Evolutionary conservation across 2,113 vertebrate species (phyloP).

Genomic region (Triplophysa rosa): DNA sequence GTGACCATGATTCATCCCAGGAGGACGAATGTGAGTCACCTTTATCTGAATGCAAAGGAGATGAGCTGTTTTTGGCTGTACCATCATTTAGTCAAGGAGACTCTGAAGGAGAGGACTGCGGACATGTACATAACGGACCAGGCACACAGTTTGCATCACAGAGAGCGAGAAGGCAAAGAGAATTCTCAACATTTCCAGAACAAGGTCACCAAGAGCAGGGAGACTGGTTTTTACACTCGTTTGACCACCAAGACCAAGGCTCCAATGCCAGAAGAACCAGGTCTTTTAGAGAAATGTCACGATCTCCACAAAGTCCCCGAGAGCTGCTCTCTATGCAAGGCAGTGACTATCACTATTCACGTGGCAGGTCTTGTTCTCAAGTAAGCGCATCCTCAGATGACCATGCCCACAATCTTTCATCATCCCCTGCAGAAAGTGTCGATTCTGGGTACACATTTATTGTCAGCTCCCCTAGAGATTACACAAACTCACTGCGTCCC

Average conservation of each 20-base stretch:
- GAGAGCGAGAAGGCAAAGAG: slow-evolving; percentile 51
- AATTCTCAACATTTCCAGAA: slow-evolving; percentile 56
- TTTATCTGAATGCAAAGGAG: slow-evolving; percentile 52
- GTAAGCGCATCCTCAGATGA: slow-evolving; percentile 72
- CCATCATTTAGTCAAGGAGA: slow-evolving; percentile 63
- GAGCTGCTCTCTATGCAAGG: slow-evolving; percentile 64
- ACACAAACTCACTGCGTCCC: slow-evolving; percentile 53
- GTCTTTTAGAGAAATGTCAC: slow-evolving; percentile 38
- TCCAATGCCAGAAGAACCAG: slow-evolving; percentile 44
- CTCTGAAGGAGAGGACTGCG: slow-evolving; percentile 52
- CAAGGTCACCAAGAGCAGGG: slow-evolving; percentile 47
- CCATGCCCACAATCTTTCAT: slow-evolving; percentile 62
- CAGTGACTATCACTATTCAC: slow-evolving; percentile 65
- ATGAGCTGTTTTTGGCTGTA: slow-evolving; percentile 66
- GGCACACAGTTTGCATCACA: slow-evolving; percentile 39
- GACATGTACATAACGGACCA: slow-evolving; percentile 41
- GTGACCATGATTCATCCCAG: slow-evolving; percentile 61
- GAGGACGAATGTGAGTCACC: slow-evolving; percentile 62
- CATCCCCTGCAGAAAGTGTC: slow-evolving; percentile 74
- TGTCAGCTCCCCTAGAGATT: slow-evolving; percentile 67
- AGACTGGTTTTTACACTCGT: slow-evolving; percentile 49
- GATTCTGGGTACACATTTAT: slow-evolving; percentile 80
- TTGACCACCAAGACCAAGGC: slow-evolving; percentile 49
- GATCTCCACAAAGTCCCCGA: slow-evolving; percentile 52
- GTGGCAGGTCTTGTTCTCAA: slow-evolving; percentile 56